Conservation (phyloP, 2,797 vertebrate species). For the Picus viridis region DNA sequence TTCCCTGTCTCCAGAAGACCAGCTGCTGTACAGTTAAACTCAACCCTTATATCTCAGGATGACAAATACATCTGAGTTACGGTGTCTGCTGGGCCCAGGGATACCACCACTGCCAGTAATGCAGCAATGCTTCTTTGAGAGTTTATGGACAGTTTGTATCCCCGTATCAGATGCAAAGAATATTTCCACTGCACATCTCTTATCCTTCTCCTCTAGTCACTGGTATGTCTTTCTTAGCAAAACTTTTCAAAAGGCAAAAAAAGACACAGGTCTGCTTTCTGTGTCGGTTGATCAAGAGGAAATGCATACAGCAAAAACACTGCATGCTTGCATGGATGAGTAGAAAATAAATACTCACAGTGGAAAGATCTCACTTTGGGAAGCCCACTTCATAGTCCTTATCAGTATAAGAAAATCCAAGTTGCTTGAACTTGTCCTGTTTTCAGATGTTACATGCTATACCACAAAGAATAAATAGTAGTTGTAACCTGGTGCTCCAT, state of each 20-base stretch:
- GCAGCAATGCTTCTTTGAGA: constrained; percentile 9
- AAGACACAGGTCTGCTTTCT: background rate
- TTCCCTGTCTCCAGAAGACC: background rate
- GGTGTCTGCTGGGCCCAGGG: background rate
- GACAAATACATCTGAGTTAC: background rate
- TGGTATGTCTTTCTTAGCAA: background rate
- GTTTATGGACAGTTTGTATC: constrained; percentile 30
- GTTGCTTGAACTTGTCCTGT: background rate
- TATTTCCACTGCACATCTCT: background rate
- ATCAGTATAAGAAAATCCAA: background rate
- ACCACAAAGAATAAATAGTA: background rate
- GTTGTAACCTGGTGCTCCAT: background rate
- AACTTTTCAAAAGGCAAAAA: constrained; percentile 33
- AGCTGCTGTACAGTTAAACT: background rate
- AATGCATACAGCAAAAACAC: background rate
- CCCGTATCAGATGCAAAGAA: background rate
- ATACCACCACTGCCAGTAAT: background rate
- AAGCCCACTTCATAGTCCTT: background rate
- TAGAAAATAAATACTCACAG: background rate
- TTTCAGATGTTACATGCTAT: background rate
- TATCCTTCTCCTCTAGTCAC: constrained; percentile 22
- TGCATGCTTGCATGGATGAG: background rate
- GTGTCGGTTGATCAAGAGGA: background rate
- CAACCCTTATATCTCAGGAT: background rate
- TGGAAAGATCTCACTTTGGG: background rate